These are phyloP conservation scores for Tinea semifulvella DNA, from an alignment of 2,888 invertebrate species.

Conservation along the genomic window DNA sequence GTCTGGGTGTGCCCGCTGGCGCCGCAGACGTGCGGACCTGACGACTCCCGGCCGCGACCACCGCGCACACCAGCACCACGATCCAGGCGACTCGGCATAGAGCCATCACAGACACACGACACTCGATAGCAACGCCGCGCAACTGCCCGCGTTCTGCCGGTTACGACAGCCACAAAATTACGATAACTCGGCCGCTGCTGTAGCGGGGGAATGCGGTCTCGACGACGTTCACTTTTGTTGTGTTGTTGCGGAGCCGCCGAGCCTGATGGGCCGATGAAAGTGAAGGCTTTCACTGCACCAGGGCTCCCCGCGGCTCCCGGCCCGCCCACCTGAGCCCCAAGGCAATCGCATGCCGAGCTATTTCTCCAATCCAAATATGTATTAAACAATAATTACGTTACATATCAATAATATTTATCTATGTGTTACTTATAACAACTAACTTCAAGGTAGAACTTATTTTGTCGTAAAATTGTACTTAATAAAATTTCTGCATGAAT, in stretches of 20 bases:
- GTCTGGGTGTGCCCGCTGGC: slow-evolving; percentile 67
- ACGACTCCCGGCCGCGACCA: slow-evolving; percentile 51
- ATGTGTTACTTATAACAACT: no score
- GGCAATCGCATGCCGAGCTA: neutral
- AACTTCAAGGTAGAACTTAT: no score
- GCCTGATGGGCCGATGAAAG: slow-evolving; percentile 58
- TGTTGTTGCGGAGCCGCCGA: slow-evolving; percentile 28
- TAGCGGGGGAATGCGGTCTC: slow-evolving; percentile 28
- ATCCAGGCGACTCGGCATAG: slow-evolving; percentile 34
- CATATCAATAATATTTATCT: no score
- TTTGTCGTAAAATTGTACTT: no score
- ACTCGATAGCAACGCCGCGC: slow-evolving; percentile 41
- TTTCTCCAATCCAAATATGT: no score
- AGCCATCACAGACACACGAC: slow-evolving; percentile 41
- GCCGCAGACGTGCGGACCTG: slow-evolving; percentile 51
- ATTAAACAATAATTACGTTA: no score
- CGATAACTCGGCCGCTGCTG: slow-evolving; percentile 30
- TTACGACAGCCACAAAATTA: slow-evolving; percentile 24
- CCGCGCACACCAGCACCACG: slow-evolving; percentile 43
- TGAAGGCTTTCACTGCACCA: slow-evolving; percentile 50
- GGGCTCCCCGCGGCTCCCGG: slow-evolving; percentile 17
- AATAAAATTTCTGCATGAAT: no score
- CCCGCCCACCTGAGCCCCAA: slow-evolving; percentile 10
- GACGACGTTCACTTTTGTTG: slow-evolving; percentile 56
- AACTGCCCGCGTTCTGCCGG: slow-evolving; percentile 43